Evolutionary conservation across 2,888 invertebrate species (phyloP), one percentile per base, ranked within the genome.

Genomic region (Hypomecis punctinalis): DNA sequence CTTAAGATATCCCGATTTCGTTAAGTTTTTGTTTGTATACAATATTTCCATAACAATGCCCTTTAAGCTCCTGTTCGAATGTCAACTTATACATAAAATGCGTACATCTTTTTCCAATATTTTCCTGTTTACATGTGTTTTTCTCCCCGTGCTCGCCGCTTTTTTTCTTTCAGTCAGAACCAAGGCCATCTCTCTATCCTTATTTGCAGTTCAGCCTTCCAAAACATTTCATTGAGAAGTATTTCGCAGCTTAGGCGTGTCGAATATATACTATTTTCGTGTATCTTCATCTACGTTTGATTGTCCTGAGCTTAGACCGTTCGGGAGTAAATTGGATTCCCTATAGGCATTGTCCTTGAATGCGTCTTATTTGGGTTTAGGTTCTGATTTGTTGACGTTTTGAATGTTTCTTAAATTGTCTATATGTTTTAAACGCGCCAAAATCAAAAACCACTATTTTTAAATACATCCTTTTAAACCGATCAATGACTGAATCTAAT

Each of bases 231-330:
- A 54, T 63, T 58, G 53, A 57, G 36, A 43, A n/a, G 58, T 48
- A 63, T 58, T 58, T 37, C 40, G 6, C 5, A 39, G 57, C 57
- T 57, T 36, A 39, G 48, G 58, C 47, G 42, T 63, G 47, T 47
- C 47, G 53, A 52, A 63, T 54, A 59, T 43, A 45, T 59, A 46
- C 45, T 55, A 59, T 59, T 58, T 53, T 63, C 52, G 48, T 48
- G 48, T 53, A 37, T 49, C 59, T 39, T 54, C 63, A 63, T 63
- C 54, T 43, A 36, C 49, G 43, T 61, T 48, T 61, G 51, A 51
- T 48, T 68, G 56, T 66, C 45, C 59, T 53, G 51, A 59, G 49
- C 43, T 59, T 63, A 61, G 52, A 37, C 48, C 53, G 45, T 43
- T 45, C 49, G 49, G 39, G 6, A 54, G 13, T 45, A 55, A 59